Evolutionary conservation across 2,113 vertebrate species (phyloP), one percentile per base, ranked within the genome.

Genomic region (Hirundichthys speculiger): DNA sequence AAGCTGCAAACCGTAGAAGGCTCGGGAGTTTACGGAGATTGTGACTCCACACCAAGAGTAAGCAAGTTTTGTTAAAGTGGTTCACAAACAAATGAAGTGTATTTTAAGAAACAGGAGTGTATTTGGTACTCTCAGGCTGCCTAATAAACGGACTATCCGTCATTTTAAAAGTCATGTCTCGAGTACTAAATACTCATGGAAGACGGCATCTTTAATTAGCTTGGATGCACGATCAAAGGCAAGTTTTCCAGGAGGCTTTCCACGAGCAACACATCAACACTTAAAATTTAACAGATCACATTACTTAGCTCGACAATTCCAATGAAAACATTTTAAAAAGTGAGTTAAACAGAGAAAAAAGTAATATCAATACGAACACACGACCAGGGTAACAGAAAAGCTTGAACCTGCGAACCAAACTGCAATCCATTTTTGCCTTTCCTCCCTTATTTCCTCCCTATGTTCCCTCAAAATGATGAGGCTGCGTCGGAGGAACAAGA

Each of bases 391-490:
- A 82, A 61, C 27, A 0, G 41, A 65, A 52, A 76, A 19, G 46
- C 25, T 68, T 90, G 83, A 86, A 80, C 76, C 76, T 22, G 16
- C 87, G 80, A 88, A 77, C 76, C 70, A 15, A 3, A 16, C 21
- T 22, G 48, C 62, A 20, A 69, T 77, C 34, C 58, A 71, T 78
- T 82, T 34, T 54, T 10, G 49, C 42, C 52, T 70, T 61, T 76
- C 79, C 85, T 77, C 85, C 80, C 73, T 14, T 5, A 66, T 71
- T 66, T 67, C 79, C 86, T 86, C 84, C 79, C 74, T 64, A 39
- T 46, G 66, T 68, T 81, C 64, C 46, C 54, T 81, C 22, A 67
- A 38, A 82, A 67, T 60, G 56, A 79, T 55, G 81, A 76, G 60
- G 68, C 18, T 73, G 62, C 51, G 55, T 56, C 9, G 79, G 58